These are phyloP conservation scores for Eupithecia abbreviata DNA, from an alignment of 2,888 invertebrate genomes.

Conservation along the genomic window DNA sequence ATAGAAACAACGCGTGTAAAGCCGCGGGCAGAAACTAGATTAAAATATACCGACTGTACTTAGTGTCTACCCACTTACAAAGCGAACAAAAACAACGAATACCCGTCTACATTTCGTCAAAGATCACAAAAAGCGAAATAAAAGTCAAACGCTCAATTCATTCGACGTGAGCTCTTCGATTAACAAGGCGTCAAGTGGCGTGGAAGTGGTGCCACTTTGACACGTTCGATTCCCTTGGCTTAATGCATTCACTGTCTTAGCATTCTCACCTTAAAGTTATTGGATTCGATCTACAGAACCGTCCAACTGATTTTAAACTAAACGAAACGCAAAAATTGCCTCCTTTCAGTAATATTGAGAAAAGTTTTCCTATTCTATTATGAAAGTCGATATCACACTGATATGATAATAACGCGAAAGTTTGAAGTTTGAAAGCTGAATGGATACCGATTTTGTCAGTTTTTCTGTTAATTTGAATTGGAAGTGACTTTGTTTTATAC, in stretches of 20 bases:
- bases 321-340: neutral
- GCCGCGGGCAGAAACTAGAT: too few species aligned
- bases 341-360: neutral
- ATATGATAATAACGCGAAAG: too few species aligned
- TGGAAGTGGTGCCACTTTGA: slow-evolving; percentile 1
- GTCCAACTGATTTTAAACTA: neutral
- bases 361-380: neutral
- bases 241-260: neutral
- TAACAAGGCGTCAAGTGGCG: slow-evolving; percentile 11
- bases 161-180: slow-evolving; percentile 33
- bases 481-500: too few species aligned
- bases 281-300: neutral
- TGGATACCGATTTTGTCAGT: too few species aligned
- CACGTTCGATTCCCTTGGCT: neutral
- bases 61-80: neutral
- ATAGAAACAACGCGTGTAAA: too few species aligned
- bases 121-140: slow-evolving; percentile 26
- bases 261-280: neutral
- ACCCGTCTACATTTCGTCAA: slow-evolving; percentile 19
- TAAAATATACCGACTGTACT: neutral
- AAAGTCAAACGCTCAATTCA: slow-evolving; percentile 29
- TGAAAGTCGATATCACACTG: neutral
- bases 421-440: too few species aligned
- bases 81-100: neutral
- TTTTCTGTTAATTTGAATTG: too few species aligned